Evolutionary conservation across 2,113 vertebrate species (phyloP).

Genomic region (Acanthochromis polyacanthus): DNA sequence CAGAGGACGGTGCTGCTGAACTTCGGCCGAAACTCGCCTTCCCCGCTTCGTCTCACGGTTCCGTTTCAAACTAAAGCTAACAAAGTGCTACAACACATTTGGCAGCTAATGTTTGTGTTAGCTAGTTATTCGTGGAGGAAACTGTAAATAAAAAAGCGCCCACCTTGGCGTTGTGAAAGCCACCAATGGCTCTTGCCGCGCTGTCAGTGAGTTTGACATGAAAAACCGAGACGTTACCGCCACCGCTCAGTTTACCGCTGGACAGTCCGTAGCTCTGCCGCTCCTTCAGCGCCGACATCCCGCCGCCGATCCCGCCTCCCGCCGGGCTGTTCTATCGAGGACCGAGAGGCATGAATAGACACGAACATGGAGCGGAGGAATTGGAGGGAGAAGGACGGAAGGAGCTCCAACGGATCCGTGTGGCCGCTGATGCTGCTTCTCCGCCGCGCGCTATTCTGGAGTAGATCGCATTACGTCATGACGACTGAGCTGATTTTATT

Average conservation of each 20-base stretch:
- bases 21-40: conserved; percentile 37
- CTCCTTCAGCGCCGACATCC: conserved; percentile 90
- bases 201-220: conserved; percentile 96
- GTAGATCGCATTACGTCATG: conserved; percentile 71
- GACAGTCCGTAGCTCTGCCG: conserved; percentile 90
- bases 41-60: neutral
- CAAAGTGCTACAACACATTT: neutral
- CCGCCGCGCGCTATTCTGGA: conserved; percentile 76
- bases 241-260: conserved; percentile 83
- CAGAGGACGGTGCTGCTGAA: conserved; percentile 25
- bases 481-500: conserved; percentile 60
- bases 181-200: conserved; percentile 89
- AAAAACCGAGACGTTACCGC: conserved; percentile 88
- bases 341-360: conserved; percentile 1
- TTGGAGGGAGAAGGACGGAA: neutral
- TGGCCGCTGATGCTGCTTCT: conserved; percentile 25
- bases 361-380: conserved; percentile 22
- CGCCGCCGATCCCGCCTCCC: neutral
- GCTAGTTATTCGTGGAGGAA: neutral
- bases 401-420: conserved; percentile 10
- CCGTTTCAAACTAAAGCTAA: no score
- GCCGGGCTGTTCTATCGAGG: neutral
- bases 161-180: conserved; percentile 87
- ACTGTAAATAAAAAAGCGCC: conserved; percentile 11
- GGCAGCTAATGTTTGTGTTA: fast-evolving